A percentile compares a stretch with the other conserved stretches of the same genome.
Evolutionary conservation across 2,888 invertebrate species (phyloP).

Genomic region (Marasmarcha lunaedactyla): DNA sequence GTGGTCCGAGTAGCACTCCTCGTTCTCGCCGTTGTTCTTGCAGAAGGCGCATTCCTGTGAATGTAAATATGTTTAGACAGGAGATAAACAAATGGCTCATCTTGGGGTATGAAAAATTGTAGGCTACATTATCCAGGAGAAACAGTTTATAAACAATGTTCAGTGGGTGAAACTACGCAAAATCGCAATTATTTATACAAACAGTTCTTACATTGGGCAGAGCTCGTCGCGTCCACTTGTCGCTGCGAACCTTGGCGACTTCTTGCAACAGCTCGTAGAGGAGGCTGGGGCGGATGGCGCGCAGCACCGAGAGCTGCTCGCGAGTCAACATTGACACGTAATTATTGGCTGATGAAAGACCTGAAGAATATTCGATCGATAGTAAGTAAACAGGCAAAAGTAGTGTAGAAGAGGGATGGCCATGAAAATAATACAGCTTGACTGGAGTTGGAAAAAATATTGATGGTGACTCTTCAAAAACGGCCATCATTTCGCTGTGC

Average conservation of each 20-base stretch:
- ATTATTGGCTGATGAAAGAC: slow-evolving; percentile 50
- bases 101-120: not conserved
- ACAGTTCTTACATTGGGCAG: slow-evolving; percentile 36
- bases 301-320: slow-evolving; percentile 47
- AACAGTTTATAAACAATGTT: not conserved
- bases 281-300: slow-evolving; percentile 46
- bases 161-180: not conserved
- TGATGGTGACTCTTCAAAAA: too few relatives aligned
- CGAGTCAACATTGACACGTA: slow-evolving; percentile 55
- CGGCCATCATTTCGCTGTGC: too few relatives aligned
- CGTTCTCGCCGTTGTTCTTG: slow-evolving; percentile 79
- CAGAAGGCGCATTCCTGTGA: slow-evolving; percentile 78
- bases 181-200: not conserved
- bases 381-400: too few relatives aligned
- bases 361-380: slow-evolving; percentile 21
- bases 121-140: too few relatives aligned
- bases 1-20: slow-evolving; percentile 74
- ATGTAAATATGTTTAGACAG: not conserved
- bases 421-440: too few relatives aligned
- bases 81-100: not conserved
- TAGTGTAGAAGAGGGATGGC: too few relatives aligned
- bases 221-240: slow-evolving; percentile 46
- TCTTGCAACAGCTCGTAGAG: slow-evolving; percentile 53
- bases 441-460: too few relatives aligned
- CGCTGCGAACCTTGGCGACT: slow-evolving; percentile 44